Conservation (phyloP, 2,797 vertebrate species). For the Lacerta bilineata region DNA sequence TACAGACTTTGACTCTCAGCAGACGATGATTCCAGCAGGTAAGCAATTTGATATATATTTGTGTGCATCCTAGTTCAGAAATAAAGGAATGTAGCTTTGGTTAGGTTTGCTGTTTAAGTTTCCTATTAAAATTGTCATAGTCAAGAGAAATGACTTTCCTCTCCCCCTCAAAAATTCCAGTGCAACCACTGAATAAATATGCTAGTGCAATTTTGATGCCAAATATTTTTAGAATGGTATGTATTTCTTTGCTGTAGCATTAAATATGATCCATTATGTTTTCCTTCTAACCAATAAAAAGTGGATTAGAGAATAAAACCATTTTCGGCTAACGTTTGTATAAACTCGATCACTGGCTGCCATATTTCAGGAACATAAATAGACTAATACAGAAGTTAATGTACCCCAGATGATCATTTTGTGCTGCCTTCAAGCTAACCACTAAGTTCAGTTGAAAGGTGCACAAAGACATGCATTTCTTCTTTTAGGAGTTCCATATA, state of each 20-base stretch:
- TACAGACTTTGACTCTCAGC: slow-evolving; percentile 80
- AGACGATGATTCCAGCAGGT: slow-evolving; percentile 87
- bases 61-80: not conserved
- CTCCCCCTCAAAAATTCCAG: slow-evolving; percentile 47
- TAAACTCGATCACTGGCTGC: slow-evolving; percentile 46
- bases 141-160: slow-evolving; percentile 56
- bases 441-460: slow-evolving; percentile 3
- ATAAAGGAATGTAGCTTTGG: not conserved
- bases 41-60: slow-evolving; percentile 41
- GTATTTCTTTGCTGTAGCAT: slow-evolving; percentile 35
- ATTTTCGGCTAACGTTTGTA: slow-evolving; percentile 60
- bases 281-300: slow-evolving; percentile 62
- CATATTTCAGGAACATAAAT: slow-evolving; percentile 46
- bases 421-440: slow-evolving; percentile 29
- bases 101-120: slow-evolving; percentile 42
- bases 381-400: slow-evolving; percentile 50
- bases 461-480: not conserved
- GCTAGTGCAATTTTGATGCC: slow-evolving; percentile 58
- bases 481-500: not conserved
- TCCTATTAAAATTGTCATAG: slow-evolving; percentile 50
- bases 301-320: slow-evolving; percentile 50
- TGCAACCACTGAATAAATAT: slow-evolving; percentile 61
- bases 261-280: slow-evolving; percentile 62
- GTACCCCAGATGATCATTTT: slow-evolving; percentile 37
- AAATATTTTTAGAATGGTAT: slow-evolving; percentile 56